Conservation (phyloP, 2,888 invertebrate species). For the Hypena proboscidalis region DNA sequence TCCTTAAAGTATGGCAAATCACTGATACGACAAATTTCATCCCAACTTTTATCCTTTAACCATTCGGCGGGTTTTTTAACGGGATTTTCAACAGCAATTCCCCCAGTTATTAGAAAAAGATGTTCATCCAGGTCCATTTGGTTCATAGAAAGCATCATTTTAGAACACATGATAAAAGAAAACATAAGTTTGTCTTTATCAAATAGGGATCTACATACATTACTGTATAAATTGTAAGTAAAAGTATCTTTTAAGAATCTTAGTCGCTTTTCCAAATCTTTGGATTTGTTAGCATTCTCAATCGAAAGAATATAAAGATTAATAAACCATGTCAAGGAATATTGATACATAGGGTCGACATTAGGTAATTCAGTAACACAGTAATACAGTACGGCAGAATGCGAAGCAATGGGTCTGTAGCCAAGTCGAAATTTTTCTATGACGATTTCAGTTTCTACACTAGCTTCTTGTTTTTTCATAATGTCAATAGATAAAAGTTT, state of each 20-base stretch:
- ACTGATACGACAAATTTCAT: slow-evolving; percentile 89
- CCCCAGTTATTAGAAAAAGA: slow-evolving; percentile 91
- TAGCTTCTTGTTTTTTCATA: slow-evolving; percentile 91
- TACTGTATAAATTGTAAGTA: slow-evolving; percentile 91
- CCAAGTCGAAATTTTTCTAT: slow-evolving; percentile 91
- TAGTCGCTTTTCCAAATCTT: slow-evolving; percentile 89
- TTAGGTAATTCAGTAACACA: slow-evolving; percentile 93
- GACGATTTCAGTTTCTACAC: slow-evolving; percentile 90
- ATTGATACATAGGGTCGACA: slow-evolving; percentile 96
- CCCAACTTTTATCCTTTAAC: slow-evolving; percentile 91
- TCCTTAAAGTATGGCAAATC: slow-evolving; percentile 83
- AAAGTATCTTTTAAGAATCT: slow-evolving; percentile 90
- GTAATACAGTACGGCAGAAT: slow-evolving; percentile 92
- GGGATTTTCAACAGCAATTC: slow-evolving; percentile 88
- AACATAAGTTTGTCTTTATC: slow-evolving; percentile 94
- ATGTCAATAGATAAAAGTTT: slow-evolving; percentile 93
- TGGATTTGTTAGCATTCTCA: slow-evolving; percentile 89
- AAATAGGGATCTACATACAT: slow-evolving; percentile 93
- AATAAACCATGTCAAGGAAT: slow-evolving; percentile 94
- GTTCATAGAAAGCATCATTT: slow-evolving; percentile 85
- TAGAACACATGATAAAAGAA: slow-evolving; percentile 92
- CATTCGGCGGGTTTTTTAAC: slow-evolving; percentile 88
- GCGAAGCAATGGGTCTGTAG: slow-evolving; percentile 91
- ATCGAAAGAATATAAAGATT: slow-evolving; percentile 92
- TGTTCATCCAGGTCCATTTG: slow-evolving; percentile 87